Evolutionary conservation across 1,140 invertebrate genomes (phyloP).

Genomic region (Drosophila yakuba): DNA sequence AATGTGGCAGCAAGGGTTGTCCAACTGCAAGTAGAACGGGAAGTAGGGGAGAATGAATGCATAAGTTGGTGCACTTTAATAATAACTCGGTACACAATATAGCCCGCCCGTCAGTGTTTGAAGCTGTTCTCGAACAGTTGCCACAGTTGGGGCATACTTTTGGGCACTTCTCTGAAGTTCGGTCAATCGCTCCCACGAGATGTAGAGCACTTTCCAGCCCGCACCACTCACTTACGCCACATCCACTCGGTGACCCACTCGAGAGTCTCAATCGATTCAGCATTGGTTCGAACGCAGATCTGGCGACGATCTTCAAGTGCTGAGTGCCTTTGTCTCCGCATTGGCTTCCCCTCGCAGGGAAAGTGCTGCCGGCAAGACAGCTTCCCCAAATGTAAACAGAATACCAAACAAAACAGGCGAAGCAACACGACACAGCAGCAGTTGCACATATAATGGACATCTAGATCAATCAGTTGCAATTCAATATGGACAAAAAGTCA

Average conservation of each 20-base stretch:
- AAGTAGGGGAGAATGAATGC: not conserved
- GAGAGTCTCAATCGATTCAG: slow-evolving; percentile 18
- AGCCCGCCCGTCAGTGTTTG: too few species aligned
- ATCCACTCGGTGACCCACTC: slow-evolving; percentile 1
- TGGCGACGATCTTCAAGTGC: slow-evolving; percentile 22
- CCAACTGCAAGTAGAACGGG: slow-evolving; percentile 1
- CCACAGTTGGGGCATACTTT: slow-evolving; percentile 12
- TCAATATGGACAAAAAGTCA: slow-evolving; percentile 7
- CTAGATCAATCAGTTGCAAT: slow-evolving; percentile 36
- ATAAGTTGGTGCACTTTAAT: not conserved
- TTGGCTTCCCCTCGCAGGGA: not conserved
- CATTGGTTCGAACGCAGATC: slow-evolving; percentile 4
- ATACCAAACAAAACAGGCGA: slow-evolving; percentile 10
- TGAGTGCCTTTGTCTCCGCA: slow-evolving; percentile 18
- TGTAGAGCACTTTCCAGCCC: not conserved
- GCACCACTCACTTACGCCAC: not conserved
- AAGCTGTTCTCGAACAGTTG: too few species aligned
- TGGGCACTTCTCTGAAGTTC: slow-evolving; percentile 3
- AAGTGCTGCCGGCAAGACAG: slow-evolving; percentile 14
- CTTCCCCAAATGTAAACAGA: slow-evolving; percentile 15
- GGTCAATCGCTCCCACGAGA: not conserved
- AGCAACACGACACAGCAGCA: not conserved
- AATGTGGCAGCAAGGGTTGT: not conserved
- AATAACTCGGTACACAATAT: too few species aligned
- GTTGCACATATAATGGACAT: slow-evolving; percentile 3